Conservation (phyloP, 2,797 vertebrate species). For the Potorous gilbertii region DNA sequence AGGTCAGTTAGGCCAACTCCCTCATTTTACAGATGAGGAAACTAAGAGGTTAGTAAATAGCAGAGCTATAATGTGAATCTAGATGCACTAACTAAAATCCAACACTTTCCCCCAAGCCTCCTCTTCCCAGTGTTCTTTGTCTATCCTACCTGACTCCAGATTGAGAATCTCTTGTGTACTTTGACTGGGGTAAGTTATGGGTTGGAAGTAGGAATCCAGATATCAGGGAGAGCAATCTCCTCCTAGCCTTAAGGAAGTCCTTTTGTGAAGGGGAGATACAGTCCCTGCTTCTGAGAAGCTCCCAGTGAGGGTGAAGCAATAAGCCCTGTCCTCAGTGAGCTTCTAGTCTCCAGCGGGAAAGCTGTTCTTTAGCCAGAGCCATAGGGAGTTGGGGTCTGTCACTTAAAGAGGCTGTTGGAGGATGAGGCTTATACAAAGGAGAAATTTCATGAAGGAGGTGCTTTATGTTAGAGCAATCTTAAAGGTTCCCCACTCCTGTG, state of each 20-base stretch:
- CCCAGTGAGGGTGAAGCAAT: not conserved
- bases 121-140: not conserved
- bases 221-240: not conserved
- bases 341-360: not conserved
- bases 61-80: not conserved
- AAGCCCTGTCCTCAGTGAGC: not conserved
- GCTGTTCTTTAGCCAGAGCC: not conserved
- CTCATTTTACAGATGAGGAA: not conserved
- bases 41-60: not conserved
- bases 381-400: not conserved
- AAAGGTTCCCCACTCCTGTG: too few species aligned
- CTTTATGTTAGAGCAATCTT: not conserved
- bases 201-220: not conserved
- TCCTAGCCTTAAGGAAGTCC: not conserved
- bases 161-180: not conserved
- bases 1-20: not conserved
- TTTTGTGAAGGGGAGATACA: not conserved
- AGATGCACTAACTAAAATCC: not conserved
- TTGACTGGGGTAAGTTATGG: not conserved
- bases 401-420: too few species aligned
- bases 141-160: not conserved
- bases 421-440: too few species aligned
- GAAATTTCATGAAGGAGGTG: not conserved
- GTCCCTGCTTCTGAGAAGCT: not conserved
- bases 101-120: not conserved